Evolutionary conservation across 2,113 vertebrate species (phyloP).

Genomic region (Gymnocephalus cernua): DNA sequence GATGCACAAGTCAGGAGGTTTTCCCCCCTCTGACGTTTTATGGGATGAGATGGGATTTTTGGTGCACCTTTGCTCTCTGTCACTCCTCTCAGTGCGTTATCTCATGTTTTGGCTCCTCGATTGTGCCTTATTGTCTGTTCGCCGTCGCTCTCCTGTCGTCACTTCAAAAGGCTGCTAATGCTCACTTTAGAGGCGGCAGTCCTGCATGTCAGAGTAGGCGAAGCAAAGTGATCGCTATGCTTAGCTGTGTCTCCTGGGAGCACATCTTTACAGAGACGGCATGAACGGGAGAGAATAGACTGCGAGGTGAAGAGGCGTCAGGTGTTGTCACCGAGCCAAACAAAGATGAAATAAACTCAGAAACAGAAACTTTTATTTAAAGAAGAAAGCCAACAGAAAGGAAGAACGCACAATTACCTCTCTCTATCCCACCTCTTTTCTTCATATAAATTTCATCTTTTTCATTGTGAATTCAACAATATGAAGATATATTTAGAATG

Average conservation of each 20-base stretch:
- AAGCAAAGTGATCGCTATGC: conserved; percentile 55
- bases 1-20: conserved; percentile 36
- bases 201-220: conserved; percentile 52
- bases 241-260: conserved; percentile 50
- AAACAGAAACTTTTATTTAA: conserved; percentile 8
- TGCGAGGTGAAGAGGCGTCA: conserved; percentile 18
- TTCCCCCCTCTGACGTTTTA: not conserved
- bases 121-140: conserved; percentile 40
- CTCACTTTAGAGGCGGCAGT: conserved; percentile 53
- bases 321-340: conserved; percentile 47
- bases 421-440: not conserved
- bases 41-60: conserved; percentile 19
- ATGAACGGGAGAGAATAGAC: conserved; percentile 42
- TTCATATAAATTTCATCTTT: not conserved
- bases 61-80: not conserved
- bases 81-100: not conserved
- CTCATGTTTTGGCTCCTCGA: conserved; percentile 15
- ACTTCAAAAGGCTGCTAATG: conserved; percentile 69
- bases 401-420: not conserved
- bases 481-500: conserved; percentile 23
- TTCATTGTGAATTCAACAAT: conserved; percentile 4
- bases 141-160: conserved; percentile 45
- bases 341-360: conserved; percentile 13
- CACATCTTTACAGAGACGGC: conserved; percentile 23
- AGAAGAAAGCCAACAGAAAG: conserved; percentile 8